Percentiles rank a stretch among this genome's conserved stretches.
These are phyloP conservation scores for Periophthalmodon schlosseri DNA, from an alignment of 2,113 vertebrate species.

Conservation along the genomic window DNA sequence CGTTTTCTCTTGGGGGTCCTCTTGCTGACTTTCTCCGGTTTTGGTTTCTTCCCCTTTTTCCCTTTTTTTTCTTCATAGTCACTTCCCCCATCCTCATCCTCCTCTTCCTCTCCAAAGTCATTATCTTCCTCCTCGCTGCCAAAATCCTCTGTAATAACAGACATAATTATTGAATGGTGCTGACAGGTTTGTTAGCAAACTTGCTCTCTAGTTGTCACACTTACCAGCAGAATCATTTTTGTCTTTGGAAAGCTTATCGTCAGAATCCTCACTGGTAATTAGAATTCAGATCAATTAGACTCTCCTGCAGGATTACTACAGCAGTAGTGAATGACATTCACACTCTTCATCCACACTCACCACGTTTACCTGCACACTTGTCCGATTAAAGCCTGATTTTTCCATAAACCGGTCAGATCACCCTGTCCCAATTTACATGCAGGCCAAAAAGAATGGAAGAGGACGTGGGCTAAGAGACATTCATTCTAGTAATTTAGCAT, in stretches of 20 bases:
- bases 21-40: constrained; percentile 82
- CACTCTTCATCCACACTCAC: not conserved
- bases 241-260: constrained; percentile 93
- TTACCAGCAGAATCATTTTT: constrained; percentile 97
- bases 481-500: not conserved
- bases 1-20: constrained; percentile 85
- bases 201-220: constrained; percentile 1
- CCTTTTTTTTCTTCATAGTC: constrained; percentile 87
- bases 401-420: not conserved
- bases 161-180: not conserved
- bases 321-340: not conserved
- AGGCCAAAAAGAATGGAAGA: no score
- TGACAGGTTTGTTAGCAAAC: not conserved
- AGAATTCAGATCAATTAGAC: not conserved
- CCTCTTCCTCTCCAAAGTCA: constrained; percentile 78
- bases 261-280: constrained; percentile 90
- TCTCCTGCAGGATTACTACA: not conserved
- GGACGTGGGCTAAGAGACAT: no score
- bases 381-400: not conserved
- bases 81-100: constrained; percentile 84
- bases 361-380: not conserved
- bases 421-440: not conserved
- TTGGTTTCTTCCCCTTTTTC: constrained; percentile 86
- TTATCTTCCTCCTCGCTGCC: constrained; percentile 86
- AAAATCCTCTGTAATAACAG: constrained; percentile 80